These are phyloP conservation scores for Liasis olivaceus DNA, from an alignment of 2,797 vertebrate genomes.

Conservation along the genomic window DNA sequence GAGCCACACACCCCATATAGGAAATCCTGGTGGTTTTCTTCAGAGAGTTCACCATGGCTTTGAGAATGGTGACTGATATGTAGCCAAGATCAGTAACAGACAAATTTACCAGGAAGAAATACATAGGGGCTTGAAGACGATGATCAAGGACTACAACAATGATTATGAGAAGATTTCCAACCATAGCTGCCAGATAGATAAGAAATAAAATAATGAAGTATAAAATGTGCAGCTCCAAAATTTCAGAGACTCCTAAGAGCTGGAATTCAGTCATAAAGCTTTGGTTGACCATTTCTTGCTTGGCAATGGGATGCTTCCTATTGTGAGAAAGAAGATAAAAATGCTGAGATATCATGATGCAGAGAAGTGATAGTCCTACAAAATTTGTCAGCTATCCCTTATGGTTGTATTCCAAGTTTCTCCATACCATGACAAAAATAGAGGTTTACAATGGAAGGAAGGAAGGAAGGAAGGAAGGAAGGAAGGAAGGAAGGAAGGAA, in stretches of 20 bases:
- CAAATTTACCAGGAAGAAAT: constrained; percentile 4
- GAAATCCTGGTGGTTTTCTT: not conserved
- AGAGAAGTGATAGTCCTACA: too few relatives aligned
- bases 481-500: too few relatives aligned
- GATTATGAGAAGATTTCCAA: not conserved
- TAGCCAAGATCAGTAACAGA: constrained; percentile 14
- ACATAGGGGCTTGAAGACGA: not conserved
- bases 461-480: too few relatives aligned
- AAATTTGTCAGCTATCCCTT: too few relatives aligned
- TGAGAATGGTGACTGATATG: constrained; percentile 1
- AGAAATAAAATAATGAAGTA: not conserved
- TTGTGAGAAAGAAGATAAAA: too few relatives aligned
- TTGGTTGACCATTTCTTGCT: not conserved
- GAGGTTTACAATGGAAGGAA: too few relatives aligned
- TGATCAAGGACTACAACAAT: not conserved
- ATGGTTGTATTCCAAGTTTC: too few relatives aligned
- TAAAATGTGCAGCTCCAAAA: not conserved
- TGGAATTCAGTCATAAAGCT: not conserved
- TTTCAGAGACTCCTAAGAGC: not conserved
- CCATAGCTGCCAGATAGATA: not conserved
- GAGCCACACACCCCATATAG: not conserved
- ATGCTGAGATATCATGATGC: too few relatives aligned
- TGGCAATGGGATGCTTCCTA: not conserved
- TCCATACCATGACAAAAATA: too few relatives aligned
- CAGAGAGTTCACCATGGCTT: constrained; percentile 5